phyloP scores from a whole-genome alignment of 2,888 invertebrate genomes.

The Tachina fera region DNA sequence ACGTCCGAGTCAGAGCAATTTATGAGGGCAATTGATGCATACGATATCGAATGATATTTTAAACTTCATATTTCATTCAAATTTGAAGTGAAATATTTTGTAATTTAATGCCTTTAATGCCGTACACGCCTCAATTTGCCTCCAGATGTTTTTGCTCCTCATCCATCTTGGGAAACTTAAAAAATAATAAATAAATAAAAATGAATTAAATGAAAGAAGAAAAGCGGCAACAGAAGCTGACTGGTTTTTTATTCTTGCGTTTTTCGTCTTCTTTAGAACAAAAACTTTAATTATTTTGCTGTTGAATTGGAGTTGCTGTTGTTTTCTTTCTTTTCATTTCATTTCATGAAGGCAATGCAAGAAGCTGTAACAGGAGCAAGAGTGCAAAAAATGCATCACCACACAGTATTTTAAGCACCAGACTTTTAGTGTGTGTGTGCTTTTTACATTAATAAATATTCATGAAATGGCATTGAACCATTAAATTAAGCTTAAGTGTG shows the following conservation, averaged over 20 bases:
- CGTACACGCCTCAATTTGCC: too few relatives aligned
- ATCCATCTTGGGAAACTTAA: background rate
- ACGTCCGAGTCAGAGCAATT: too few relatives aligned
- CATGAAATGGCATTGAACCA: conserved; percentile 80
- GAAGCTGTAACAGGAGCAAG: conserved; percentile 2
- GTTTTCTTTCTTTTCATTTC: conserved; percentile 9
- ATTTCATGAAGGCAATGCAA: conserved; percentile 9
- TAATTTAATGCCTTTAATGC: too few relatives aligned
- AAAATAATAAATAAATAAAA: background rate
- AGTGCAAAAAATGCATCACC: conserved; percentile 29
- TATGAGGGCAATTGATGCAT: too few relatives aligned
- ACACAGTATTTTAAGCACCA: conserved; percentile 11
- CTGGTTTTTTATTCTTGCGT: conserved; percentile 2
- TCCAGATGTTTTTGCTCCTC: background rate
- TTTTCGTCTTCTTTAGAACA: conserved; percentile 12
- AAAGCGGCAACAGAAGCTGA: conserved; percentile 17
- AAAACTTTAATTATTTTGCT: conserved; percentile 66
- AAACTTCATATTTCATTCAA: too few relatives aligned
- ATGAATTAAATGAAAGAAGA: background rate
- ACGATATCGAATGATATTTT: too few relatives aligned
- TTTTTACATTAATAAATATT: conserved; percentile 75
- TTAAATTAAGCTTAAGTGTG: conserved; percentile 79
- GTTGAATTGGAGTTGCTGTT: conserved; percentile 50
- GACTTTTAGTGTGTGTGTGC: conserved; percentile 18
- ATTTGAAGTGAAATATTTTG: too few relatives aligned